These are phyloP conservation scores for Stomorhina lunata DNA, from an alignment of 2,888 invertebrate genomes.

Conservation along the genomic window DNA sequence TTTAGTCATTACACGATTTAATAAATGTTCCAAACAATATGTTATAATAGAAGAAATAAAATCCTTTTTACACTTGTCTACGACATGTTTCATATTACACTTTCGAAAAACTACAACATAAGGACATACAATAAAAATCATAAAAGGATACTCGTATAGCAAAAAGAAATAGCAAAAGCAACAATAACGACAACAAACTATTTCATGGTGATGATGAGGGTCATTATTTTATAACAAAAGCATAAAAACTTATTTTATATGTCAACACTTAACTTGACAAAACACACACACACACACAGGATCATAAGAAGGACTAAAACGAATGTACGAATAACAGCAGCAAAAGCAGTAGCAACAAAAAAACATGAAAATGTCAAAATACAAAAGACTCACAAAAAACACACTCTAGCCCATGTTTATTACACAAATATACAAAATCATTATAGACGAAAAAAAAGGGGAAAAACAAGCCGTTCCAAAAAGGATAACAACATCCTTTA, in stretches of 20 bases:
- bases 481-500: slow-evolving; percentile 61
- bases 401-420: background rate
- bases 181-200: slow-evolving; percentile 42
- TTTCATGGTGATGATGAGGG: slow-evolving; percentile 66
- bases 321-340: background rate
- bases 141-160: too few relatives aligned
- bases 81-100: slow-evolving; percentile 11
- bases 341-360: background rate
- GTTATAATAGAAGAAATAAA: slow-evolving; percentile 25
- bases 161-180: slow-evolving; percentile 5
- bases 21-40: slow-evolving; percentile 54
- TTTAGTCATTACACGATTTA: slow-evolving; percentile 1
- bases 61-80: slow-evolving; percentile 60
- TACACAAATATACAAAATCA: background rate
- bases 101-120: slow-evolving; percentile 1
- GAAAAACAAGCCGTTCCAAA: slow-evolving; percentile 33
- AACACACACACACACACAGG: slow-evolving; percentile 40
- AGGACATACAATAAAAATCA: slow-evolving; percentile 26
- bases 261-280: slow-evolving; percentile 65
- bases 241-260: slow-evolving; percentile 64
- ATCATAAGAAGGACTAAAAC: background rate
- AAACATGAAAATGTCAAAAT: slow-evolving; percentile 22
- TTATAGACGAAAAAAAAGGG: slow-evolving; percentile 12
- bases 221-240: slow-evolving; percentile 64
- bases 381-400: background rate